phyloP scores from a whole-genome alignment of 2,113 vertebrate species.

The Dendrocopos noguchii region DNA sequence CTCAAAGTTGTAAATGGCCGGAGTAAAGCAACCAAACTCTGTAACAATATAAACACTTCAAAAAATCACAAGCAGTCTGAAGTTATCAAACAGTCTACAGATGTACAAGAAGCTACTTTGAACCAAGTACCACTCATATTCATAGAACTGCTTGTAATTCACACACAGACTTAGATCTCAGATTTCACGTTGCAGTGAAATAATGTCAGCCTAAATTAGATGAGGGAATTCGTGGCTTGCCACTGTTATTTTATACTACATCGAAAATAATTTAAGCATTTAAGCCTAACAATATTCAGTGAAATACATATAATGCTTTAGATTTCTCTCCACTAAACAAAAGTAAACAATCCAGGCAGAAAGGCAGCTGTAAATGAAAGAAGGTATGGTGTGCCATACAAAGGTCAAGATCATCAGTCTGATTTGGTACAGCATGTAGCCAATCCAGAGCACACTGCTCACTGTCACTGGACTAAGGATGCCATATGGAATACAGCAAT shows the following conservation, averaged over 20 bases:
- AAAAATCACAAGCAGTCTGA: neutral
- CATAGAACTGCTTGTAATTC: neutral
- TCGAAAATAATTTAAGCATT: neutral
- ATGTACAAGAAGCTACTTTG: neutral
- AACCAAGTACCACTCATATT: neutral
- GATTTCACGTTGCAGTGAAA: neutral
- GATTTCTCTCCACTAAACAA: neutral
- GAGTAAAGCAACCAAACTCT: neutral
- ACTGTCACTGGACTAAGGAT: neutral
- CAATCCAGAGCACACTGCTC: neutral
- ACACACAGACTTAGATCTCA: neutral
- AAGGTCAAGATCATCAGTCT: neutral
- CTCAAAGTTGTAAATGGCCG: neutral
- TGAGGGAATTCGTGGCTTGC: neutral
- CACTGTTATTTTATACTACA: neutral
- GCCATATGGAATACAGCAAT: fast-evolving
- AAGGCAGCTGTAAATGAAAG: conserved; percentile 17
- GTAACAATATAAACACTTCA: neutral
- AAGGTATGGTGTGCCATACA: neutral
- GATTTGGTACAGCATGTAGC: neutral
- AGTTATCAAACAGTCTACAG: neutral
- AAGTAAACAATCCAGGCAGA: conserved; percentile 2
- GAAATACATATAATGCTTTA: neutral
- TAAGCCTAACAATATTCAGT: neutral
- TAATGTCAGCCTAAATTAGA: neutral